These are phyloP conservation scores for Lophura nycthemera DNA, from an alignment of 2,113 vertebrate species.

Conservation along the genomic window DNA sequence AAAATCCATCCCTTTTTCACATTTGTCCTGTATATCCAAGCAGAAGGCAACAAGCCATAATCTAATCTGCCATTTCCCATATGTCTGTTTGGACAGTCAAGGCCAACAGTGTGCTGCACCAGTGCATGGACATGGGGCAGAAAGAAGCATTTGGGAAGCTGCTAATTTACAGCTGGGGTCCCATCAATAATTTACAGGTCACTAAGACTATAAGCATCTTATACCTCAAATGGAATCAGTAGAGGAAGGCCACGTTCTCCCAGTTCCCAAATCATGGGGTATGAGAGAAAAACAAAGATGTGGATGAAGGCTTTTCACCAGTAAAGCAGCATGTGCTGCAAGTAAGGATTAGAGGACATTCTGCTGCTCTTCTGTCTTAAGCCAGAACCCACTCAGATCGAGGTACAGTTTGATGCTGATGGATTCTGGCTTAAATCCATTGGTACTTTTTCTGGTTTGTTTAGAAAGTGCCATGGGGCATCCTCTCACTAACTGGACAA, in stretches of 20 bases:
- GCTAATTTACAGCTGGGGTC: neutral
- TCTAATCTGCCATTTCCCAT: neutral
- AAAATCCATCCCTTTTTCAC: slow-evolving; percentile 15
- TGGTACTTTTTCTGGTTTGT: neutral
- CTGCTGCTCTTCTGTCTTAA: neutral
- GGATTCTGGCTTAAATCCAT: neutral
- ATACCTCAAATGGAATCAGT: fast-evolving
- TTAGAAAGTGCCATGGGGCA: neutral
- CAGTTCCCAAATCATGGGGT: neutral
- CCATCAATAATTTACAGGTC: neutral
- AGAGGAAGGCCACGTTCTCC: neutral
- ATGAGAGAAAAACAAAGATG: neutral
- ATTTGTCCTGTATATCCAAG: neutral
- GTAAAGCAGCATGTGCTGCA: neutral
- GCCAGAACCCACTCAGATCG: neutral
- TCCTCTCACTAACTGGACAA: neutral
- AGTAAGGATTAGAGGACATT: neutral
- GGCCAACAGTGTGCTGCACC: neutral
- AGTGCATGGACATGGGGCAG: neutral
- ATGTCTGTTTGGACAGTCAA: neutral
- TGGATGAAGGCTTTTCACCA: neutral
- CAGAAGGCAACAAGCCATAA: neutral
- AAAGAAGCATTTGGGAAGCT: neutral
- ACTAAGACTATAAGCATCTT: neutral
- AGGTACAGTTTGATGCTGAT: neutral